Evolutionary conservation across 1,140 invertebrate genomes (phyloP).

Genomic region (Microplitis demolitor): DNA sequence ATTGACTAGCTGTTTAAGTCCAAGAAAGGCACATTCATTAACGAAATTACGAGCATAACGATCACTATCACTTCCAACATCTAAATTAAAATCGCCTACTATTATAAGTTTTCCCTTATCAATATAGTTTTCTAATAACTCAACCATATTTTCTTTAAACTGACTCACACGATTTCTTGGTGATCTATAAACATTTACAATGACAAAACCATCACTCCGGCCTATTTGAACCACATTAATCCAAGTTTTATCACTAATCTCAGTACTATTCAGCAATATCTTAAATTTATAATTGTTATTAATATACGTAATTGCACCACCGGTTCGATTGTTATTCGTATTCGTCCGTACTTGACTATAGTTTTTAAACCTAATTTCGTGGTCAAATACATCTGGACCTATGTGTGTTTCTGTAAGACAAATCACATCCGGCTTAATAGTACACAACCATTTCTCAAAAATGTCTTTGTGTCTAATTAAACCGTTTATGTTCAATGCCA

Average conservation of each 20-base stretch:
- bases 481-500: slow-evolving; percentile 17
- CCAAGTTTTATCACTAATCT: neutral
- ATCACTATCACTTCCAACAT: neutral
- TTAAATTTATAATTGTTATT: neutral
- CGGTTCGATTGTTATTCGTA: slow-evolving; percentile 13
- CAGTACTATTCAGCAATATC: neutral
- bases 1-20: slow-evolving; percentile 12
- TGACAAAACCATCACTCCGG: neutral
- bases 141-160: slow-evolving; percentile 7
- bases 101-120: slow-evolving; percentile 13
- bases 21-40: neutral
- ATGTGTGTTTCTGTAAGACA: slow-evolving; percentile 19
- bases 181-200: no score
- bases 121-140: slow-evolving; percentile 4
- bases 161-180: neutral
- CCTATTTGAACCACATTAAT: neutral
- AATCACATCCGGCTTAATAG: neutral
- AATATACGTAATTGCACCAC: slow-evolving; percentile 4
- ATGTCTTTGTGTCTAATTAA: slow-evolving; percentile 14
- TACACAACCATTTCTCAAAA: neutral
- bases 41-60: slow-evolving; percentile 10
- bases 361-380: slow-evolving; percentile 6
- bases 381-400: neutral
- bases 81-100: slow-evolving; percentile 20
- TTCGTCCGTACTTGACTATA: neutral